phyloP scores from a whole-genome alignment of 2,113 vertebrate genomes.

The Chrysochloris asiatica region DNA sequence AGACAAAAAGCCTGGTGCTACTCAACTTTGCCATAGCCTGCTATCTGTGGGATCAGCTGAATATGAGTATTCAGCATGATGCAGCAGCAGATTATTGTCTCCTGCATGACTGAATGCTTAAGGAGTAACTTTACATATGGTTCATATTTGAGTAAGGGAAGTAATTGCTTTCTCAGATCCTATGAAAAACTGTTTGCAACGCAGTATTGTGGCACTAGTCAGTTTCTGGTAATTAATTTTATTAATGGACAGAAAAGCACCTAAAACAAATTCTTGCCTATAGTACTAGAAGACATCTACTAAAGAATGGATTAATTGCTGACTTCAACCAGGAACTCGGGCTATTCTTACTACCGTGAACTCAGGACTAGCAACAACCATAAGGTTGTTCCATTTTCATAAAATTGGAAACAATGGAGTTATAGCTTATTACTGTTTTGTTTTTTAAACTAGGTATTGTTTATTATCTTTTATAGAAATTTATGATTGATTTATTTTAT shows the following conservation, averaged over 20 bases:
- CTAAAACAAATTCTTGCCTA: conserved; percentile 66
- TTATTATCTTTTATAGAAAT: conserved; percentile 89
- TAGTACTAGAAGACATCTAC: conserved; percentile 70
- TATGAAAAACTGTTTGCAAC: conserved; percentile 97
- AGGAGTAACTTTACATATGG: conserved; percentile 99
- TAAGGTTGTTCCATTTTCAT: conserved; percentile 87
- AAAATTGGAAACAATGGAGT: conserved; percentile 89
- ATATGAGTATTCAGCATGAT: conserved; percentile 99
- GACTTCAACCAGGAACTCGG: conserved; percentile 84
- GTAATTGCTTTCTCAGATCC: conserved; percentile 99
- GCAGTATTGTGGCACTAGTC: conserved; percentile 95
- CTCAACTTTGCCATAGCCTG: conserved; percentile 94
- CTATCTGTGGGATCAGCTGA: conserved; percentile 97
- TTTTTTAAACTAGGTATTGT: conserved; percentile 89
- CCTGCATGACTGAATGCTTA: conserved; percentile 97
- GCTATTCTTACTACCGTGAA: conserved; percentile 84
- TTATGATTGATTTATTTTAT: conserved; percentile 88
- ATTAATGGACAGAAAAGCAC: conserved; percentile 89
- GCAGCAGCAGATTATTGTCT: conserved; percentile 95
- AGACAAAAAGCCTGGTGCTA: conserved; percentile 99
- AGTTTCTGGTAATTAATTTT: conserved; percentile 99
- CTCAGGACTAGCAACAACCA: conserved; percentile 89
- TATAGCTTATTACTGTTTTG: conserved; percentile 86
- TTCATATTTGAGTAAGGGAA: conserved; percentile 96
- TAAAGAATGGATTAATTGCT: conserved; percentile 58